Evolutionary conservation across 2,113 vertebrate genomes (phyloP).

Genomic region (Choloepus hoffmanni): DNA sequence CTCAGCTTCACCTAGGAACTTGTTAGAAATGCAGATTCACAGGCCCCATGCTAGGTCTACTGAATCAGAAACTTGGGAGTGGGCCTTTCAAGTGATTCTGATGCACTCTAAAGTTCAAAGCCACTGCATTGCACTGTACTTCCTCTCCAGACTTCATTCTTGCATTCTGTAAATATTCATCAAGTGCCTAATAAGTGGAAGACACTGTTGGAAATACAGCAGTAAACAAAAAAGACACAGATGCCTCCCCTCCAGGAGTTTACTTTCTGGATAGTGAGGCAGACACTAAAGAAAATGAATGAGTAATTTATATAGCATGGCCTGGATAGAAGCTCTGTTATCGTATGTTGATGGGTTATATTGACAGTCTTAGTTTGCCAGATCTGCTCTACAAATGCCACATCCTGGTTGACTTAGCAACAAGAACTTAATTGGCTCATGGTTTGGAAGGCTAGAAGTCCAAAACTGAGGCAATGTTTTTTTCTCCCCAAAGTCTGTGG

Average conservation of each 20-base stretch:
- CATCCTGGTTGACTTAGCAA: too few relatives aligned
- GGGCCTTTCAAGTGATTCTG: background rate
- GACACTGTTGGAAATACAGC: background rate
- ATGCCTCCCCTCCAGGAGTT: background rate
- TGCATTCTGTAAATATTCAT: background rate
- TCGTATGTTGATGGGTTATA: background rate
- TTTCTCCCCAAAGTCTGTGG: too few relatives aligned
- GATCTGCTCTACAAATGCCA: too few relatives aligned
- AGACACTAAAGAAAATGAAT: background rate
- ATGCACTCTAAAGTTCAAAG: background rate
- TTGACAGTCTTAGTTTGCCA: background rate
- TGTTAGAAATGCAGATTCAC: background rate
- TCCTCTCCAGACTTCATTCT: background rate
- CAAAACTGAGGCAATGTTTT: too few relatives aligned
- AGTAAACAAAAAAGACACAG: background rate
- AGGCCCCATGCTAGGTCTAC: background rate
- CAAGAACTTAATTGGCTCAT: too few relatives aligned
- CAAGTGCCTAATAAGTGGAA: background rate
- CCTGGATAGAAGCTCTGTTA: background rate
- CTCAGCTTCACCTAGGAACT: background rate
- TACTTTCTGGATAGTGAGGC: background rate
- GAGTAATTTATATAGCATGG: background rate
- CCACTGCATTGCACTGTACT: fast-evolving
- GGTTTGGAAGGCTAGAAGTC: too few relatives aligned
- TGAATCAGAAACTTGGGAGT: background rate